Base-by-base conservation (phyloP, 2,797 vertebrate genomes). In the Lepilemur septentrionalis region DNA sequence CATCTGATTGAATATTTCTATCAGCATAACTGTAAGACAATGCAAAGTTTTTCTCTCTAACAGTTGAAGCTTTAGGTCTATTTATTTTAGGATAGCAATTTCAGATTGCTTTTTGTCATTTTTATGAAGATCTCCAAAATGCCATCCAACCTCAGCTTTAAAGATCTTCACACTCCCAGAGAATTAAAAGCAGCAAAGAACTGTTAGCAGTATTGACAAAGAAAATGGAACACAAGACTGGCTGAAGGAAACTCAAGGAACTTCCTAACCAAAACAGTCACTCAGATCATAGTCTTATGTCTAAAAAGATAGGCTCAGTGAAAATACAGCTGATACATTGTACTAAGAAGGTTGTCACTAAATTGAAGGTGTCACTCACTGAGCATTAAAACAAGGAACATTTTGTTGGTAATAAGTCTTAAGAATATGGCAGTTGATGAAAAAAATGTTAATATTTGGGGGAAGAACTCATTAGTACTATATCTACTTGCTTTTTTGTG, bases 1-100 rank as follows among this genome's bases (percentile, higher is more conserved):
- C 50, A 81, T 86, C 55, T 91, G 18, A 65, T 41, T 86, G 61
- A 94, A 57, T 83, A 52, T 89, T 91, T 38, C 38, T 89, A 8
- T 84, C 48, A 86, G 32, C 13, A 17, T 38, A 41, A 81, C 28
- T 78, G 0, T 94, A 86, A 89, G 32, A 75, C 76, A 41, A 50
- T 43, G 9, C 41, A 76, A 67, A 75, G 20, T 95, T 96, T 89
- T 83, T 10, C 69, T 82, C 25, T 59, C n/a, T 69, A 86, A 43
- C 14, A 70, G n/a, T 89, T 92, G 72, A 82, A 69, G 14, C n/a
- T 69, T 91, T 69, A 76, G 15, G 28, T 89, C 35, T 89, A 7
- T 93, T 79, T 93, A 65, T 79, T 95, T 86, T 89, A 92, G 32
- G 25, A 22, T 88, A 73, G 30, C 18, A 43, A 82, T 93, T 94